Evolutionary conservation across 2,797 vertebrate genomes (phyloP).

Genomic region (Myotis daubentonii): DNA sequence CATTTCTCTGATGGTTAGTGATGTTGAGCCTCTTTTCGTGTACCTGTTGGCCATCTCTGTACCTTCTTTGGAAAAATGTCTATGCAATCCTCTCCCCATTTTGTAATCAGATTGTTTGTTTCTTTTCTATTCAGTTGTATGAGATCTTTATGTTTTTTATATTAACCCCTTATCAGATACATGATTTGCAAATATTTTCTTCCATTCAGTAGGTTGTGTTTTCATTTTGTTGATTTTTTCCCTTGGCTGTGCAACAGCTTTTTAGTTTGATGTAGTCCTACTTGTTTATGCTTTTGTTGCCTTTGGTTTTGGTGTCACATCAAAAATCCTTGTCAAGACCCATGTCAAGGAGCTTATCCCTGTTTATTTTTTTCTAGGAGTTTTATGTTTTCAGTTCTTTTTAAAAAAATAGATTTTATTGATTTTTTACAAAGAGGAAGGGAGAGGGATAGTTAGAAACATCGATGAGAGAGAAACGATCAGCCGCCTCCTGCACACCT

Average conservation of each 20-base stretch:
- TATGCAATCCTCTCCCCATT: background rate
- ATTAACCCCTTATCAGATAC: background rate
- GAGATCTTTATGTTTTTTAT: background rate
- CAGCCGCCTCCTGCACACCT: no score
- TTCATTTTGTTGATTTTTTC: conserved; percentile 5
- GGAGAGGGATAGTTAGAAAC: no score
- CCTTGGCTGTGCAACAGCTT: background rate
- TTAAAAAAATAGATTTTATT: no score
- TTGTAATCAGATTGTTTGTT: background rate
- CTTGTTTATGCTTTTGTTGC: background rate
- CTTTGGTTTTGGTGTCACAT: background rate
- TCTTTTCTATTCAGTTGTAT: background rate
- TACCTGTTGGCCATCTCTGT: background rate
- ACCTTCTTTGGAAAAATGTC: background rate
- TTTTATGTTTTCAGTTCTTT: background rate
- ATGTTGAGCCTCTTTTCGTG: background rate
- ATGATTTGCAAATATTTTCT: background rate
- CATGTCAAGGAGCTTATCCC: background rate
- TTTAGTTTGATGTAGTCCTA: background rate
- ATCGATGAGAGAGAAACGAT: no score
- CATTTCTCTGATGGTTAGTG: background rate
- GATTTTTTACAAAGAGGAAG: no score
- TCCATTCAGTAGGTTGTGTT: background rate
- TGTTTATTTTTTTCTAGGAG: background rate
- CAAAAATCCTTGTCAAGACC: background rate